phyloP scores from a whole-genome alignment of 2,888 invertebrate species.

The Encarsia formosa region DNA sequence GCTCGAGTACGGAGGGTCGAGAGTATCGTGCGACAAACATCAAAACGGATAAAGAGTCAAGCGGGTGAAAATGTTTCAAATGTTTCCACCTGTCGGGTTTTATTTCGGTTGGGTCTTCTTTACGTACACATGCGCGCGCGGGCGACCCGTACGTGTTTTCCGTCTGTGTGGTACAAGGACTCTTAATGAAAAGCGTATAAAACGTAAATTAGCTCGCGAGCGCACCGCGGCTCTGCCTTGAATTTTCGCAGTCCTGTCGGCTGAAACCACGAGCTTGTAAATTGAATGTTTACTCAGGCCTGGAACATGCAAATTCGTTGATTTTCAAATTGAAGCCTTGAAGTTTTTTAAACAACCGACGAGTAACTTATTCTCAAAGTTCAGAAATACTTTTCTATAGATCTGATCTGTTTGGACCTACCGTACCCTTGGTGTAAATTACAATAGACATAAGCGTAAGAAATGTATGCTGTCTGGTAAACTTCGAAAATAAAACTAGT shows the following conservation, averaged over 20 bases:
- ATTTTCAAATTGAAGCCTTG: too few species aligned
- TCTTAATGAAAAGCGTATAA: slow-evolving; percentile 38
- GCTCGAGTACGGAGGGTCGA: too few species aligned
- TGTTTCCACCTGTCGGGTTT: not conserved
- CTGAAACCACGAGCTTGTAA: not conserved
- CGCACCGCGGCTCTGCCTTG: slow-evolving; percentile 21
- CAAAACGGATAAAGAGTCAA: not conserved
- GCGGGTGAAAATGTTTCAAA: not conserved
- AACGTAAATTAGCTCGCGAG: slow-evolving; percentile 35
- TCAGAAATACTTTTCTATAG: too few species aligned
- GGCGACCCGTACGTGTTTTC: slow-evolving; percentile 26
- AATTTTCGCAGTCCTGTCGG: slow-evolving; percentile 12
- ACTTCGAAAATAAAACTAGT: too few species aligned
- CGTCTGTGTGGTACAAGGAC: slow-evolving; percentile 28
- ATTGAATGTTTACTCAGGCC: slow-evolving; percentile 8
- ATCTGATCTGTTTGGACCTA: too few species aligned
- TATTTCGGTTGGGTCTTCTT: slow-evolving; percentile 2
- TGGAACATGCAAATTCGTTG: too few species aligned
- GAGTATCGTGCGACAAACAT: too few species aligned
- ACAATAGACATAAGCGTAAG: too few species aligned
- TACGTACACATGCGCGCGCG: not conserved
- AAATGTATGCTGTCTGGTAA: too few species aligned
- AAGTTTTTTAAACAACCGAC: too few species aligned
- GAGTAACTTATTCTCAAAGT: too few species aligned
- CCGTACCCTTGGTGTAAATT: too few species aligned